Evolutionary conservation across 64 coral and sea anemone species (phyloP).

Genomic region (Dendrophyllia cribrosa): DNA sequence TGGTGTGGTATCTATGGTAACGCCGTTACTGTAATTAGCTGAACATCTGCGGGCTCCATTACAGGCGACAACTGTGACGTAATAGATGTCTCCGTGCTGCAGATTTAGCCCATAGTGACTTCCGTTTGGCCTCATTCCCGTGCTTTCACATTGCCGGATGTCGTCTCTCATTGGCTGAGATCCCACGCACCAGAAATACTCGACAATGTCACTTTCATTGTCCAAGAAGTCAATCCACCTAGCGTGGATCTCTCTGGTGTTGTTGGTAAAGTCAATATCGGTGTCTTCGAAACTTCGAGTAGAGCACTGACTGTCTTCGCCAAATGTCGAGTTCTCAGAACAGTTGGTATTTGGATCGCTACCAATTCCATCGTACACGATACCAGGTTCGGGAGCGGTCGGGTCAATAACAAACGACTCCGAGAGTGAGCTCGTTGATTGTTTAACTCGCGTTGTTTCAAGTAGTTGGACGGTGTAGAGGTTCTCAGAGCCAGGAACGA

Average conservation of each 20-base stretch:
- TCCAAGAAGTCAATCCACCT: slow-evolving; percentile 97
- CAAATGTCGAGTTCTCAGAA: slow-evolving; percentile 80
- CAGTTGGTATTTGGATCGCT: slow-evolving; percentile 84
- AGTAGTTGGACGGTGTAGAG: slow-evolving; percentile 67
- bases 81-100: slow-evolving; percentile 74
- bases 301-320: slow-evolving; percentile 95
- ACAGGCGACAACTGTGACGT: slow-evolving; percentile 86
- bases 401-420: slow-evolving; percentile 80
- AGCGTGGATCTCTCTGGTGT: slow-evolving; percentile 81
- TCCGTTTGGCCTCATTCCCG: slow-evolving; percentile 72
- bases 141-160: slow-evolving; percentile 81
- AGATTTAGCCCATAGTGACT: slow-evolving; percentile 79
- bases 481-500: slow-evolving; percentile 73
- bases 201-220: slow-evolving; percentile 90
- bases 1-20: slow-evolving; percentile 87
- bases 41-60: slow-evolving; percentile 95
- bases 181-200: slow-evolving; percentile 96
- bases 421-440: slow-evolving; percentile 56
- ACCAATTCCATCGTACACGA: slow-evolving; percentile 93
- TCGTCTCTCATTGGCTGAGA: slow-evolving; percentile 77
- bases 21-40: slow-evolving; percentile 82
- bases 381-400: slow-evolving; percentile 72
- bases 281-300: slow-evolving; percentile 92
- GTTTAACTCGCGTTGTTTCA: slow-evolving; percentile 76
- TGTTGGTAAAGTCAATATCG: slow-evolving; percentile 93